phyloP scores from a whole-genome alignment of 92 coral and sea anemone species.

The Porites rus region DNA sequence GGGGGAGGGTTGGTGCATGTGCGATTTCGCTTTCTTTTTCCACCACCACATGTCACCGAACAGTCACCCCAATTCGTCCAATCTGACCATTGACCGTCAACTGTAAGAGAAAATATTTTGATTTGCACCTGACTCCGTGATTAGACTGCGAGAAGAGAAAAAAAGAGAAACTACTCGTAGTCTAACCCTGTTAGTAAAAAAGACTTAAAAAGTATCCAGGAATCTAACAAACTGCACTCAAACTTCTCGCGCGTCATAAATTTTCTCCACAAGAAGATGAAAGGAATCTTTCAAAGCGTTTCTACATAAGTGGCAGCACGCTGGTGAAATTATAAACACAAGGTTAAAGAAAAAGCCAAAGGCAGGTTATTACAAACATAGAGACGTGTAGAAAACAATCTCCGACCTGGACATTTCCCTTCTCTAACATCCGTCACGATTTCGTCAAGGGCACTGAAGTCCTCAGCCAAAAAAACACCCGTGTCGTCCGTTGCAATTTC shows the following conservation, averaged over 20 bases:
- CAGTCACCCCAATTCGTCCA: conserved; percentile 57
- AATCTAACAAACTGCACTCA: too few relatives aligned
- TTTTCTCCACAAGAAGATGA: too few relatives aligned
- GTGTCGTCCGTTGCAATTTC: conserved; percentile 10
- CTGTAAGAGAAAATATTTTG: neutral
- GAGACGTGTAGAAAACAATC: neutral
- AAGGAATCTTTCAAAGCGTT: too few relatives aligned
- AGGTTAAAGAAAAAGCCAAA: too few relatives aligned
- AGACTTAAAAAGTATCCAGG: too few relatives aligned
- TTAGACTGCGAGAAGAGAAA: neutral
- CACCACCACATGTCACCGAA: conserved; percentile 61
- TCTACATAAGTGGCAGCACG: too few relatives aligned
- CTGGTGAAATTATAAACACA: too few relatives aligned
- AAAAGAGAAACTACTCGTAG: too few relatives aligned
- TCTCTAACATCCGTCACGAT: neutral
- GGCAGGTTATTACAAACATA: too few relatives aligned
- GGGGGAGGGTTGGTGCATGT: conserved; percentile 50
- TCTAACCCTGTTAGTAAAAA: too few relatives aligned
- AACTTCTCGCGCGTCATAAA: too few relatives aligned
- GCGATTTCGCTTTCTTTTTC: conserved; percentile 37
- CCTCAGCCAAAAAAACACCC: conserved; percentile 20
- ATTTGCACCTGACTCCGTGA: neutral
- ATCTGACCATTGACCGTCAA: conserved; percentile 45
- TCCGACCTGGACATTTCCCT: conserved; percentile 45
- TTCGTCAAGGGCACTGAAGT: neutral